phyloP scores from a whole-genome alignment of 2,113 vertebrate genomes.

The Rana temporaria region DNA sequence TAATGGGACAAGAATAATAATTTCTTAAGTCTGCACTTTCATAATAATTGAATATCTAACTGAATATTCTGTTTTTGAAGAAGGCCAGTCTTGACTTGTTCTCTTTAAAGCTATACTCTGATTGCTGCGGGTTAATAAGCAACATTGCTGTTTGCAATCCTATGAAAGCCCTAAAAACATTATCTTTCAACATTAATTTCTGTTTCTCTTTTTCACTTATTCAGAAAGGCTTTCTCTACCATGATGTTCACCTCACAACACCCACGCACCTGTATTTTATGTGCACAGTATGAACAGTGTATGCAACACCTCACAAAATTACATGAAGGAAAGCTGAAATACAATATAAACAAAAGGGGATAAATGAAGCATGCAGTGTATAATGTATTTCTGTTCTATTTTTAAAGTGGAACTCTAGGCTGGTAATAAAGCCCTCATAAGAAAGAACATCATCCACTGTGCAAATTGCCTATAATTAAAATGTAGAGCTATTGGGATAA shows the following conservation, averaged over 20 bases:
- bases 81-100: no score
- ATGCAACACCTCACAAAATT: conserved; percentile 12
- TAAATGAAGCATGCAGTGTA: conserved; percentile 19
- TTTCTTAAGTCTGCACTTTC: no score
- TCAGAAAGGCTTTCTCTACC: conserved; percentile 1
- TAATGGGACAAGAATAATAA: no score
- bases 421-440: no score
- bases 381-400: conserved; percentile 1
- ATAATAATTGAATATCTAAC: no score
- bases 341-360: conserved; percentile 37
- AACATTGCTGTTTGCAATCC: no score
- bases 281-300: conserved; percentile 19
- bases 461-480: no score
- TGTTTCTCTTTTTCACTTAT: neutral
- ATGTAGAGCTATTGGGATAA: no score
- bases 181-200: conserved; percentile 11
- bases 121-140: no score
- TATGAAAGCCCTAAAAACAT: neutral
- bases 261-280: conserved; percentile 31
- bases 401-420: neutral
- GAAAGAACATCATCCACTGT: no score
- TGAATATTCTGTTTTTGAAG: no score
- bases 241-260: conserved; percentile 17
- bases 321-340: conserved; percentile 32
- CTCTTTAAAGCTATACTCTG: no score